These are phyloP conservation scores for Aethes cnicana DNA, from an alignment of 2,888 invertebrate species.

Conservation along the genomic window DNA sequence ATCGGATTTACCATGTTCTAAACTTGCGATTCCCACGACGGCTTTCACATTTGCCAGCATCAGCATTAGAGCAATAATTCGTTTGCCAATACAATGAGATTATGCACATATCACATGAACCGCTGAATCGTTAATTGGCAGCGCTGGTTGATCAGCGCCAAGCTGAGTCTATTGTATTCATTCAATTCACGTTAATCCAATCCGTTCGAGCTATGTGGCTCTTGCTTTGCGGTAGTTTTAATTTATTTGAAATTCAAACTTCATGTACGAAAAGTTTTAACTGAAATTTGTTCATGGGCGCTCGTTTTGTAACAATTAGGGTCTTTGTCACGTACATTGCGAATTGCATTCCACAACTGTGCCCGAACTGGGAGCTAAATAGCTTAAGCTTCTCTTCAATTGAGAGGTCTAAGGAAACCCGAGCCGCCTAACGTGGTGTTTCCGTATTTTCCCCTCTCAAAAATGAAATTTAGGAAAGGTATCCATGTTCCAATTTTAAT, in stretches of 20 bases:
- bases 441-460: neutral
- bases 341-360: slow-evolving; percentile 21
- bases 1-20: too few species aligned
- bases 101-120: slow-evolving; percentile 11
- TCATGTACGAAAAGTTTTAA: slow-evolving; percentile 18
- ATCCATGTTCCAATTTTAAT: slow-evolving; percentile 24
- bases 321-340: slow-evolving; percentile 19
- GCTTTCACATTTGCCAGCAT: too few species aligned
- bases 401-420: neutral
- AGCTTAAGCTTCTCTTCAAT: slow-evolving; percentile 3
- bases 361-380: slow-evolving; percentile 1
- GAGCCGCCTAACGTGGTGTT: slow-evolving; percentile 6
- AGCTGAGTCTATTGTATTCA: slow-evolving; percentile 14
- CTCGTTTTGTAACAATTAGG: slow-evolving; percentile 26
- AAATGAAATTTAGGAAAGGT: slow-evolving; percentile 13
- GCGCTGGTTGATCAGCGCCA: slow-evolving; percentile 18
- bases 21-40: neutral
- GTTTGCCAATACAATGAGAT: slow-evolving; percentile 11
- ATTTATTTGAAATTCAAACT: slow-evolving; percentile 15
- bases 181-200: slow-evolving; percentile 7
- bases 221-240: neutral
- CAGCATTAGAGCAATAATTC: too few species aligned
- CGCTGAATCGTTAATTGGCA: slow-evolving; percentile 24
- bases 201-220: neutral
- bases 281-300: slow-evolving; percentile 13